Conservation (phyloP, 2,888 invertebrate species). For the Cosmorhoe ocellata region DNA sequence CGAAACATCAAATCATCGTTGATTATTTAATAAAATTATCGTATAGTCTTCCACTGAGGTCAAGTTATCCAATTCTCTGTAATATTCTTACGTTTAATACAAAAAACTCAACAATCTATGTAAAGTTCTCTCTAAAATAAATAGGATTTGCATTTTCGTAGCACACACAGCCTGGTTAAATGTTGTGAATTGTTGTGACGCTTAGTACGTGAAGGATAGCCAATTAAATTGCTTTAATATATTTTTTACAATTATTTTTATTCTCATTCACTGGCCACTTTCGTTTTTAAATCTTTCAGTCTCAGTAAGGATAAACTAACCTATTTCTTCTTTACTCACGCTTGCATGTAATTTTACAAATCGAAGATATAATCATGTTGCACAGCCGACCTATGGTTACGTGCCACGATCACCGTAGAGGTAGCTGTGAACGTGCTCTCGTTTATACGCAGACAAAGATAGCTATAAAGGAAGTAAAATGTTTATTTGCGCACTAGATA, state of each 20-base stretch:
- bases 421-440: conserved; percentile 39
- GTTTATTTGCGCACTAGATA: background rate
- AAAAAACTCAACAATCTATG: no score
- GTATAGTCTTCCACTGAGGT: background rate
- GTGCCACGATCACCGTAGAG: conserved; percentile 34
- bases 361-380: conserved; percentile 37
- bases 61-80: no score
- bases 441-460: conserved; percentile 20
- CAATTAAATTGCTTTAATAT: no score
- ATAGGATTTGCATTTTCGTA: background rate
- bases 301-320: no score
- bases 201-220: no score
- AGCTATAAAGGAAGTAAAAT: conserved; percentile 1
- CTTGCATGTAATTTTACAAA: background rate
- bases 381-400: conserved; percentile 57
- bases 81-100: background rate
- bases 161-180: no score
- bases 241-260: no score
- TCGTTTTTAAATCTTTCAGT: no score
- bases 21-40: conserved; percentile 8
- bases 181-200: no score
- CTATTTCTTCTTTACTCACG: background rate
- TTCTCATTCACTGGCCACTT: no score
- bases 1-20: conserved; percentile 41
- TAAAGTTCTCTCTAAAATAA: no score